Evolutionary conservation across 2,888 invertebrate genomes (phyloP).

Genomic region (Sinodicranocentrus sp.): DNA sequence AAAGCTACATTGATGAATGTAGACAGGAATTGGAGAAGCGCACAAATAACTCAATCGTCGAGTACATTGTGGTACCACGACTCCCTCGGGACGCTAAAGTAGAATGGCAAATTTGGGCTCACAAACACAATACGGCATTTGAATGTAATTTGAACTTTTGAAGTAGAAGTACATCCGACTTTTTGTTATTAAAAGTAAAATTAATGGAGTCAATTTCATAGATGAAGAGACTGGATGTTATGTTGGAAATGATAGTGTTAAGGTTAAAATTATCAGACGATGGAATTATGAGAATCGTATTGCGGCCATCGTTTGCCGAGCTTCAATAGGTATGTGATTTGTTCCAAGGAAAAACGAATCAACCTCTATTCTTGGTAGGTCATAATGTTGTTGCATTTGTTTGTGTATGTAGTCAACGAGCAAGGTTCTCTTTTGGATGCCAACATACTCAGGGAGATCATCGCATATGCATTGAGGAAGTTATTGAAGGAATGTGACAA

Average conservation of each 20-base stretch:
- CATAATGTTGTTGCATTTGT: neutral
- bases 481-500: slow-evolving; percentile 78
- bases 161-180: no score
- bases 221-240: slow-evolving; percentile 95
- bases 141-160: slow-evolving; percentile 85
- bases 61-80: slow-evolving; percentile 90
- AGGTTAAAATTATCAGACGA: slow-evolving; percentile 89
- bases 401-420: slow-evolving; percentile 45
- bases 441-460: slow-evolving; percentile 79
- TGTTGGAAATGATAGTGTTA: slow-evolving; percentile 84
- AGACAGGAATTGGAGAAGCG: slow-evolving; percentile 88
- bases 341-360: neutral
- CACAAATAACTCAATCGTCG: slow-evolving; percentile 91
- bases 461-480: slow-evolving; percentile 81
- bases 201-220: no score
- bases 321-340: slow-evolving; percentile 83
- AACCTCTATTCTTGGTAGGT: neutral
- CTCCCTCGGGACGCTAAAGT: slow-evolving; percentile 89
- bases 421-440: slow-evolving; percentile 31
- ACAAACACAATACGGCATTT: slow-evolving; percentile 91
- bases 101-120: slow-evolving; percentile 97
- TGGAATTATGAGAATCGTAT: slow-evolving; percentile 95
- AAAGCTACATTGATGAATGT: slow-evolving; percentile 85
- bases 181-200: no score
- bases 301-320: slow-evolving; percentile 90